Conservation (phyloP, 53 echinoderm and acorn worm species). For the Paracentrotus lividus region DNA sequence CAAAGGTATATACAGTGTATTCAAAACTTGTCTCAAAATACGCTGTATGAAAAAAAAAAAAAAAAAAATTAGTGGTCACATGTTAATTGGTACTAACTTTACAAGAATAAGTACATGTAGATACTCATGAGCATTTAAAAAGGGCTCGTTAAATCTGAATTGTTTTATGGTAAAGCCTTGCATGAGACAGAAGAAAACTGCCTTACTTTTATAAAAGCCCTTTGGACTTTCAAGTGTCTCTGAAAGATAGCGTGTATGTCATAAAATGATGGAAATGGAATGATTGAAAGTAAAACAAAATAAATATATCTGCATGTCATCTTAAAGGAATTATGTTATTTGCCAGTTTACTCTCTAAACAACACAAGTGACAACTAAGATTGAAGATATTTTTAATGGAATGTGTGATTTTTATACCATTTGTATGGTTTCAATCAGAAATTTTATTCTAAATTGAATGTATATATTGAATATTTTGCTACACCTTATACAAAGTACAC, state of each 20-base stretch:
- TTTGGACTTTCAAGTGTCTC: neutral
- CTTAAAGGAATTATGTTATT: neutral
- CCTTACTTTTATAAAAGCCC: neutral
- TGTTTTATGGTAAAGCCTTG: neutral
- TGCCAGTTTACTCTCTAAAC: neutral
- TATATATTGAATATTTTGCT: slow-evolving; percentile 50
- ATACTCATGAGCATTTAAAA: too few relatives aligned
- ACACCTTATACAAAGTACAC: neutral
- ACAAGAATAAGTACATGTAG: too few relatives aligned
- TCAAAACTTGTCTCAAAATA: too few relatives aligned
- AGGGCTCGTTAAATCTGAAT: too few relatives aligned
- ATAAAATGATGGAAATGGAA: neutral
- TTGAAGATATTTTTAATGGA: neutral
- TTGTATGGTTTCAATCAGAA: neutral
- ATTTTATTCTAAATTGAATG: slow-evolving; percentile 26
- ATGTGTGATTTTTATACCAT: slow-evolving; percentile 45
- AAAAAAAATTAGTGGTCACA: too few relatives aligned
- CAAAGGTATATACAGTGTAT: too few relatives aligned
- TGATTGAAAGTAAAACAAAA: neutral
- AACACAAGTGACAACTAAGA: neutral
- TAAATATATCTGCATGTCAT: neutral
- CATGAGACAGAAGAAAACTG: neutral
- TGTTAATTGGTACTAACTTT: too few relatives aligned
- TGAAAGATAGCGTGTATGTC: neutral
- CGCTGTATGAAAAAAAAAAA: too few relatives aligned